Conservation (phyloP, 2,113 vertebrate genomes). For the Sterna hirundo region DNA sequence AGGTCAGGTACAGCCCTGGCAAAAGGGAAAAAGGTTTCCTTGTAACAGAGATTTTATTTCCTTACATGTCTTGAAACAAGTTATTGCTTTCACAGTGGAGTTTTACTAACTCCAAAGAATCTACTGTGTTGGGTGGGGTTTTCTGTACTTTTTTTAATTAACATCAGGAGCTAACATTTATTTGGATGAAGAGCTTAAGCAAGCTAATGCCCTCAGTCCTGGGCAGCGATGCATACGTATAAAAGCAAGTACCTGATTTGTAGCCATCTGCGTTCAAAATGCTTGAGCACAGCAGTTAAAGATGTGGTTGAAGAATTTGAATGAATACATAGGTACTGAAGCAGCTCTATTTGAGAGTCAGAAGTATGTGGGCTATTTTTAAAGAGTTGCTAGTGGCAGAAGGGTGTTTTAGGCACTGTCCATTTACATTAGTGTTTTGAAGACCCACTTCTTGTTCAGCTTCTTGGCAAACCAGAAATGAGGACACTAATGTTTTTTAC, state of each 20-base stretch:
- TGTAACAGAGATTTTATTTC: background rate
- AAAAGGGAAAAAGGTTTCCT: background rate
- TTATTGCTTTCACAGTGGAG: background rate
- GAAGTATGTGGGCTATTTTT: background rate
- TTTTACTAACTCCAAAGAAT: background rate
- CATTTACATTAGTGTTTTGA: background rate
- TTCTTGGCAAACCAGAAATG: background rate
- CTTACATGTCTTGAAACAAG: background rate
- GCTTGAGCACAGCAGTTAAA: background rate
- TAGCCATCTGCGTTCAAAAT: background rate
- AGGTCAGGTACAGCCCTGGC: background rate
- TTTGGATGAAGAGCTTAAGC: background rate
- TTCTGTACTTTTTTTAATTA: background rate
- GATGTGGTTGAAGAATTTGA: background rate
- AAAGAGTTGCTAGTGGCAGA: background rate
- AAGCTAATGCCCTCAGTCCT: background rate
- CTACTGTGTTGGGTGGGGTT: background rate
- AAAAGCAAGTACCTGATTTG: background rate
- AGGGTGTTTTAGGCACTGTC: background rate
- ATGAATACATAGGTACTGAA: background rate
- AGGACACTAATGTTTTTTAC: rapidly evolving
- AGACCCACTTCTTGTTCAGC: background rate
- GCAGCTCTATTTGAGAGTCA: background rate
- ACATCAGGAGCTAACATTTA: background rate
- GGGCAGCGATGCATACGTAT: rapidly evolving